Evolutionary conservation across 2,888 invertebrate species (phyloP).

Genomic region (Troides oblongomaculatus): DNA sequence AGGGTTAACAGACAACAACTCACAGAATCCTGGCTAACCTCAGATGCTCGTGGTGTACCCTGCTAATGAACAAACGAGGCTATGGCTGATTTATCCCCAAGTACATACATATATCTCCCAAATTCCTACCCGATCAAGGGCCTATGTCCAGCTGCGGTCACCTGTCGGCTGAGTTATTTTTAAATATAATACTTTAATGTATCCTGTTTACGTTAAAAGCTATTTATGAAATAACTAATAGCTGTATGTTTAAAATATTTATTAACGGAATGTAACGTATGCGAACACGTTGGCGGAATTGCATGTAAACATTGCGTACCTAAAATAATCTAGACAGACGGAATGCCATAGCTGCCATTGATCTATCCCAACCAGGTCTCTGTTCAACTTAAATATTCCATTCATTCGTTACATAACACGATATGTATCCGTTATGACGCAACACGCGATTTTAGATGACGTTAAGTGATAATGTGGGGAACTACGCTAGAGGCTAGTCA

Average conservation of each 20-base stretch:
- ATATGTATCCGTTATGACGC: background rate
- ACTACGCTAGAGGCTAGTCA: too few species aligned
- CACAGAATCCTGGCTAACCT: too few species aligned
- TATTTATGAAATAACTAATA: conserved; percentile 8
- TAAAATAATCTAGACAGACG: conserved; percentile 13
- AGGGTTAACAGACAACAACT: too few species aligned
- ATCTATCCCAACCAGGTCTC: conserved; percentile 11
- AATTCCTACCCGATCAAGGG: too few species aligned
- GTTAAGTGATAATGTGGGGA: background rate
- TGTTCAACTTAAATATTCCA: conserved; percentile 3
- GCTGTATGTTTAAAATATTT: conserved; percentile 21
- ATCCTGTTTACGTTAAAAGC: conserved; percentile 13
- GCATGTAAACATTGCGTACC: conserved; percentile 10
- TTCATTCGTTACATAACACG: background rate
- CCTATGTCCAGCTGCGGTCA: too few species aligned
- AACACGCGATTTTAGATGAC: background rate
- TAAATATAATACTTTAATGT: too few species aligned
- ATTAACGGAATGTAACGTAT: conserved; percentile 4
- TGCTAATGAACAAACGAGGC: too few species aligned
- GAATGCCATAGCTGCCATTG: conserved; percentile 9
- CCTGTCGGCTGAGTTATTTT: too few species aligned
- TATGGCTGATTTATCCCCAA: too few species aligned
- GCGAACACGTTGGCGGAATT: conserved; percentile 5
- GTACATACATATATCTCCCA: too few species aligned
- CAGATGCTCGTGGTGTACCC: too few species aligned